phyloP scores from a whole-genome alignment of 2,888 invertebrate species.

The Rhamphomyia laevipes region DNA sequence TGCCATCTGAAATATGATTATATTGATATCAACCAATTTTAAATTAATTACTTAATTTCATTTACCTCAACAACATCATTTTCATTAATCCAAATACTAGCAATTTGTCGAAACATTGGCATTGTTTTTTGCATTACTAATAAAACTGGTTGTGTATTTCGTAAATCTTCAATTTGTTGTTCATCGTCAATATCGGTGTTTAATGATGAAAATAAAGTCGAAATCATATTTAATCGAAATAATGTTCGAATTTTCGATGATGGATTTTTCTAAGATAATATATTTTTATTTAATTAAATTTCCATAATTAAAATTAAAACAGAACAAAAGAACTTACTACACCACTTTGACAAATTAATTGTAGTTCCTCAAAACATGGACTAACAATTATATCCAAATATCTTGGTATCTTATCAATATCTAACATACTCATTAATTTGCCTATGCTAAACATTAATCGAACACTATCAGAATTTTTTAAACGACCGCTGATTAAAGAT shows the following conservation, averaged over 20 bases:
- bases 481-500: slow-evolving; percentile 42
- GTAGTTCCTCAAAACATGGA: slow-evolving; percentile 51
- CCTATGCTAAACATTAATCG: slow-evolving; percentile 69
- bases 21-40: neutral
- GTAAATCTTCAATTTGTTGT: slow-evolving; percentile 27
- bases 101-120: slow-evolving; percentile 48
- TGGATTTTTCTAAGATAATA: slow-evolving; percentile 37
- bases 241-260: slow-evolving; percentile 43
- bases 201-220: slow-evolving; percentile 50
- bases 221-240: slow-evolving; percentile 55
- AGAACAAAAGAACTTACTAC: slow-evolving; percentile 39
- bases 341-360: slow-evolving; percentile 40
- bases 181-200: slow-evolving; percentile 40
- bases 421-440: slow-evolving; percentile 55
- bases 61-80: slow-evolving; percentile 50
- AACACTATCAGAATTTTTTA: slow-evolving; percentile 55
- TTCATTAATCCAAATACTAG: slow-evolving; percentile 51
- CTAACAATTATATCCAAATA: slow-evolving; percentile 59
- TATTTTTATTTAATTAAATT: slow-evolving; percentile 9
- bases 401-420: slow-evolving; percentile 49
- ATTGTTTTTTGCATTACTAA: slow-evolving; percentile 49
- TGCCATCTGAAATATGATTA: slow-evolving; percentile 45
- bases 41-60: neutral
- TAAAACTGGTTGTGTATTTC: slow-evolving; percentile 43
- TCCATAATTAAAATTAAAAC: neutral